Evolutionary conservation across 1,140 invertebrate species (phyloP).

Genomic region (Macrobrachium nipponense): DNA sequence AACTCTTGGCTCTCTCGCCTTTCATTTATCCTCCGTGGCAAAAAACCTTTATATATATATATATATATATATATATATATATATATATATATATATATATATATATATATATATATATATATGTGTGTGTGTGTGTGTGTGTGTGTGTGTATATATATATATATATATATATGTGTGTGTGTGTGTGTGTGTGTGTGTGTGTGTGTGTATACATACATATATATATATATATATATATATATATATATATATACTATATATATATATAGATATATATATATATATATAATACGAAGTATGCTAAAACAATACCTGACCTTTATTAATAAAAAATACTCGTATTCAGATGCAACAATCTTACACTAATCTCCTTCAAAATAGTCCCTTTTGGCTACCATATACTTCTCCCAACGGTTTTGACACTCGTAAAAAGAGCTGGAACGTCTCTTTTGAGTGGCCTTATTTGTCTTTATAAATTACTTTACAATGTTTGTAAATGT

Average conservation of each 20-base stretch:
- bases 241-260: conserved; percentile 15
- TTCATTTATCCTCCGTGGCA: no score
- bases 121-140: background rate
- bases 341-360: no score
- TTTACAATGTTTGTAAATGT: no score
- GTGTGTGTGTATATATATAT: background rate
- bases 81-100: conserved; percentile 19
- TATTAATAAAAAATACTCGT: no score
- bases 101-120: conserved; percentile 18
- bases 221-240: conserved; percentile 8
- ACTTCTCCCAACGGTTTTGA: no score
- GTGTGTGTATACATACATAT: background rate
- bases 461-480: no score
- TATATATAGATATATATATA: conserved; percentile 16
- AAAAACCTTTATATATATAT: conserved; percentile 28
- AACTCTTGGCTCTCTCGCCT: no score
- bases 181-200: background rate
- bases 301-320: no score
- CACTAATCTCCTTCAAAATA: no score
- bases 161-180: conserved; percentile 6
- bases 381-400: no score
- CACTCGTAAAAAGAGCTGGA: no score
- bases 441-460: no score
- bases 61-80: conserved; percentile 19
- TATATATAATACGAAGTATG: background rate